Conservation (phyloP, 2,113 vertebrate species). For the Chascanopsetta lugubris region DNA sequence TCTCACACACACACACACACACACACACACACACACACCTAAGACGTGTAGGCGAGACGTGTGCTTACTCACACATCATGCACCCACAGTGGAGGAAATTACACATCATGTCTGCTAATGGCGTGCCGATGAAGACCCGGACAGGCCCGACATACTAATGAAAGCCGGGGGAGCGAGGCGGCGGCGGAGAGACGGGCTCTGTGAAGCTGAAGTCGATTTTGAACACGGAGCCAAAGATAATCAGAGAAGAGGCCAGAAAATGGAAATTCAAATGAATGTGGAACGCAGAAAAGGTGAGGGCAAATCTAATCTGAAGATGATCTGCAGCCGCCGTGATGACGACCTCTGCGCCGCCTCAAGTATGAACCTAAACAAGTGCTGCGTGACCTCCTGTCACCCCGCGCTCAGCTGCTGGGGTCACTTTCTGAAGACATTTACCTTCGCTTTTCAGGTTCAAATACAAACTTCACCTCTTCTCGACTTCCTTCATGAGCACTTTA, state of each 20-base stretch:
- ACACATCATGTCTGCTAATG: slow-evolving; percentile 45
- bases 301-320: slow-evolving; percentile 27
- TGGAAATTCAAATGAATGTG: slow-evolving; percentile 53
- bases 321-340: slow-evolving; percentile 26
- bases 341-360: slow-evolving; percentile 14
- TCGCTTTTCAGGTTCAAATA: no score
- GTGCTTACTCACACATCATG: not conserved
- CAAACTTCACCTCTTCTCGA: no score
- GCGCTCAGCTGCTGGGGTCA: no score
- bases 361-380: not conserved
- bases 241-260: slow-evolving; percentile 34
- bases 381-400: not conserved
- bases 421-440: no score
- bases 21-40: not conserved
- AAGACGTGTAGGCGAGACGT: not conserved
- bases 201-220: slow-evolving; percentile 63
- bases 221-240: slow-evolving; percentile 34
- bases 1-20: slow-evolving; percentile 8
- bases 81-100: not conserved
- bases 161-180: slow-evolving; percentile 25
- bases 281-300: slow-evolving; percentile 34
- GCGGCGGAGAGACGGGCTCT: not conserved
- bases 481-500: no score
- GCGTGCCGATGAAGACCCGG: slow-evolving; percentile 18
- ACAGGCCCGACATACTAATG: slow-evolving; percentile 40